phyloP scores from a whole-genome alignment of 1,140 invertebrate species.

The Propsilocerus akamusi region DNA sequence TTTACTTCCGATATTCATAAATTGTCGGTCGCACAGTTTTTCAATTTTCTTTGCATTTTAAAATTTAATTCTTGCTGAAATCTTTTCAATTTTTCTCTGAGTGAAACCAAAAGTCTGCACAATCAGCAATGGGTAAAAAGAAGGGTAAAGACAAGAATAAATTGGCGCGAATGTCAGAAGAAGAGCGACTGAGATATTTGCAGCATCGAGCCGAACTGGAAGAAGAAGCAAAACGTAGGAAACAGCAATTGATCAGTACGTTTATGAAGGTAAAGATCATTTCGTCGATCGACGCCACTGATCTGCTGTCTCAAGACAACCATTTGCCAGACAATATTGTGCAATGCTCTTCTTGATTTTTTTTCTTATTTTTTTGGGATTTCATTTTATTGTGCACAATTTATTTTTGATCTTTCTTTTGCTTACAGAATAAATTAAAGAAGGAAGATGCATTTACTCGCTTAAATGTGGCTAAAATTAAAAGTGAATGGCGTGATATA shows the following conservation, averaged over 20 bases:
- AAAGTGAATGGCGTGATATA: constrained; percentile 60
- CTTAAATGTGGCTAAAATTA: constrained; percentile 62
- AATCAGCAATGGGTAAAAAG: constrained; percentile 44
- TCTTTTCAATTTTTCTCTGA: too few species aligned
- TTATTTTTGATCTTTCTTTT: constrained; percentile 7
- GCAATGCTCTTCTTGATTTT: background rate
- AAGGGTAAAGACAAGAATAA: constrained; percentile 53
- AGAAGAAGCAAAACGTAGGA: constrained; percentile 51
- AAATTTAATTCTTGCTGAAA: too few species aligned
- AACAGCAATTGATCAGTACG: constrained; percentile 52
- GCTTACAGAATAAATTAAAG: constrained; percentile 52
- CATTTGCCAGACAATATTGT: background rate
- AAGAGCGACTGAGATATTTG: constrained; percentile 54
- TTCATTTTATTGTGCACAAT: background rate
- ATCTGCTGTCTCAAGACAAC: background rate
- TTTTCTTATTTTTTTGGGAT: background rate
- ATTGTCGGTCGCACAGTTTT: too few species aligned
- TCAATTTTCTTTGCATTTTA: too few species aligned
- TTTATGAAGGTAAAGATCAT: constrained; percentile 53
- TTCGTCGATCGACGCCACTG: background rate
- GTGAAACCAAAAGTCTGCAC: too few species aligned
- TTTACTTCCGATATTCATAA: too few species aligned
- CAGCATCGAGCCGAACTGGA: constrained; percentile 60
- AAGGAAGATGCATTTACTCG: constrained; percentile 56
- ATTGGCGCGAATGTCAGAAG: constrained; percentile 60